phyloP scores from a whole-genome alignment of 2,113 vertebrate genomes.

The Noturus placidus region DNA sequence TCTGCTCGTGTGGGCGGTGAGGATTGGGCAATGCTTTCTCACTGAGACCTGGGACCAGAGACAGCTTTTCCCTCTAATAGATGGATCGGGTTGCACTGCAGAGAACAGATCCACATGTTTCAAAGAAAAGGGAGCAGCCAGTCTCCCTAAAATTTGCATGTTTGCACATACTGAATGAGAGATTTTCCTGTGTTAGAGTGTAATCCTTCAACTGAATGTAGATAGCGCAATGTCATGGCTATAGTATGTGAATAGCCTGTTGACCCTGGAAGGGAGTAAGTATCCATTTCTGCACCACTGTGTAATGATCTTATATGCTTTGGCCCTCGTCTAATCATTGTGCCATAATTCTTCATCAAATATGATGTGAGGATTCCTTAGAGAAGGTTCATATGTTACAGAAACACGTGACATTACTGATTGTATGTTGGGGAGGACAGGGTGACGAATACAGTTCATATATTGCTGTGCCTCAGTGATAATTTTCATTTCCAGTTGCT shows the following conservation, averaged over 20 bases:
- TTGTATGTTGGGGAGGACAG: neutral
- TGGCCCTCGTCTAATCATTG: neutral
- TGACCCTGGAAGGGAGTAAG: neutral
- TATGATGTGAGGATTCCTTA: conserved; percentile 21
- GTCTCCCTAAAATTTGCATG: neutral
- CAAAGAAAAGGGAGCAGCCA: conserved; percentile 2
- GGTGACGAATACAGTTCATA: neutral
- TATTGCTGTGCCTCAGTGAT: neutral
- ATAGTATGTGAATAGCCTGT: conserved; percentile 8
- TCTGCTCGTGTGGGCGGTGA: conserved; percentile 24
- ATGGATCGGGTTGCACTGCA: conserved; percentile 49
- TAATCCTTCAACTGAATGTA: conserved; percentile 16
- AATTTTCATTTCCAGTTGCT: neutral
- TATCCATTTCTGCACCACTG: neutral
- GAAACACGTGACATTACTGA: conserved; percentile 6
- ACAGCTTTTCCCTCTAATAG: conserved; percentile 44
- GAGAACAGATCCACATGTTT: conserved; percentile 32
- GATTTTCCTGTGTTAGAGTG: conserved; percentile 7
- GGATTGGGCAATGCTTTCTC: conserved; percentile 42
- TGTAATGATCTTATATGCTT: conserved; percentile 13
- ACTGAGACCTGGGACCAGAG: conserved; percentile 27
- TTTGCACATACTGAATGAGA: neutral
- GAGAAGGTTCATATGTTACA: conserved; percentile 26
- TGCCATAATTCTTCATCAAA: conserved; percentile 37
- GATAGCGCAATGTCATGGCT: neutral